Percentiles rank a stretch among this genome's conserved stretches.
These are phyloP conservation scores for Chroicocephalus ridibundus DNA, from an alignment of 2,113 vertebrate genomes.

Conservation along the genomic window DNA sequence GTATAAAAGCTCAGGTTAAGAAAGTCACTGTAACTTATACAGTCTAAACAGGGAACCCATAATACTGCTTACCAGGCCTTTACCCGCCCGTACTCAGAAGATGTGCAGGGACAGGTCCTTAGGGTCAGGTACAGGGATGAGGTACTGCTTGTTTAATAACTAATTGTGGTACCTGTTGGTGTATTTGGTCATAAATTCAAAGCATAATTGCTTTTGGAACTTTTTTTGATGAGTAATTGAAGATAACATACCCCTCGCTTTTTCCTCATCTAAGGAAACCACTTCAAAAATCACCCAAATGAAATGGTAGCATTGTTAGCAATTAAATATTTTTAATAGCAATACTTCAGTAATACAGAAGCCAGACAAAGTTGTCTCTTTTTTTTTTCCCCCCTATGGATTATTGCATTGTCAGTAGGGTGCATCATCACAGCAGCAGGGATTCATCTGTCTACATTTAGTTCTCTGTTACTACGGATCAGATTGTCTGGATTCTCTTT, in stretches of 20 bases:
- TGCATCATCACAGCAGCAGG: neutral
- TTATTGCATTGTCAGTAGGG: neutral
- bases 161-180: neutral
- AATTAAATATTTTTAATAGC: slow-evolving; percentile 18
- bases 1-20: neutral
- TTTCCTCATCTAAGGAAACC: neutral
- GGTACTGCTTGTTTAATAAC: neutral
- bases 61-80: neutral
- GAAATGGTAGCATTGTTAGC: neutral
- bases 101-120: neutral
- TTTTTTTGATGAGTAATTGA: neutral
- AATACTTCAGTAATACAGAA: neutral
- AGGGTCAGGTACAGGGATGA: neutral
- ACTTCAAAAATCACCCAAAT: neutral
- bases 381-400: neutral
- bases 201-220: neutral
- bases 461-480: neutral
- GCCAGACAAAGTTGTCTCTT: neutral
- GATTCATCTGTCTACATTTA: neutral
- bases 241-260: neutral
- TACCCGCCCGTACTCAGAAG: neutral
- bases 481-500: neutral
- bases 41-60: neutral
- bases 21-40: neutral
- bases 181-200: neutral